Evolutionary conservation across 2,888 invertebrate genomes (phyloP).

Genomic region (Ethmia dodecea): DNA sequence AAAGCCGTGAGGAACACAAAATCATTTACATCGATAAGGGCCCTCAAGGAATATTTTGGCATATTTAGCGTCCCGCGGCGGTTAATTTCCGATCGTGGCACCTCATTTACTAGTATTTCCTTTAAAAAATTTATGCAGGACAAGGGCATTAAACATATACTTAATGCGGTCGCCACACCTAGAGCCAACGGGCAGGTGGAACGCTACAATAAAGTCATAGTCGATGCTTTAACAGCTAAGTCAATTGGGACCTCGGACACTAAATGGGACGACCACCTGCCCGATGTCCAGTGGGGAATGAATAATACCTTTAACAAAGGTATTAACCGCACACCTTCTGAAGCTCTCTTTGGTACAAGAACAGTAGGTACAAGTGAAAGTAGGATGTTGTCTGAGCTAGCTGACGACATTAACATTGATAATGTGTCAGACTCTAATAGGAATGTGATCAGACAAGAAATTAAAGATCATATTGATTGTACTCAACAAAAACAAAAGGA

Average conservation of each 20-base stretch:
- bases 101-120: constrained; percentile 33
- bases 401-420: no score
- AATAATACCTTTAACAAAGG: constrained; percentile 15
- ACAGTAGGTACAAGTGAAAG: constrained; percentile 2
- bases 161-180: constrained; percentile 24
- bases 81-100: constrained; percentile 21
- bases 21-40: neutral
- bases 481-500: no score
- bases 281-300: constrained; percentile 13
- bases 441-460: no score
- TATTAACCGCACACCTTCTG: constrained; percentile 7
- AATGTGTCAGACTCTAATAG: no score
- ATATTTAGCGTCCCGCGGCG: no score
- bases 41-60: neutral
- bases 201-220: constrained; percentile 11
- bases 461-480: no score
- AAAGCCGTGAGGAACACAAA: constrained; percentile 6
- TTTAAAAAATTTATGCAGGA: constrained; percentile 32
- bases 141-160: constrained; percentile 22
- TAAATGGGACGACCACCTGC: constrained; percentile 11
- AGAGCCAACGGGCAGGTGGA: constrained; percentile 29
- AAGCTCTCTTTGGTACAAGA: constrained; percentile 13
- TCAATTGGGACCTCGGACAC: constrained; percentile 4
- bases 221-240: constrained; percentile 4
- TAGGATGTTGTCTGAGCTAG: no score